Conservation (phyloP, 2,888 invertebrate species). For the Neuroscelio doddi region DNA sequence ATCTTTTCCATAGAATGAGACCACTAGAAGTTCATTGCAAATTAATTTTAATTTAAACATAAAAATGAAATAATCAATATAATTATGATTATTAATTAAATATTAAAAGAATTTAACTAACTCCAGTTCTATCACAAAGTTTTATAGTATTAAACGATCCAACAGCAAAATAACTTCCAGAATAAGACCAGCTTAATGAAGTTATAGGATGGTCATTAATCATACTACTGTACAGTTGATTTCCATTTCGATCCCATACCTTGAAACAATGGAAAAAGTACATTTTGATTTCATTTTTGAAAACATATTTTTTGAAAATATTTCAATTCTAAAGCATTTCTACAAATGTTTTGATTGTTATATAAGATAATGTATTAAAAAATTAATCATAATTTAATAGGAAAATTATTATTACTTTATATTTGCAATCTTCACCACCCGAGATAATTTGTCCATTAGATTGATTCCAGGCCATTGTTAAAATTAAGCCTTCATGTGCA, state of each 20-base stretch:
- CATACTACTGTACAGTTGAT: slow-evolving; percentile 88
- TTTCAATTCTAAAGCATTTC: too few species aligned
- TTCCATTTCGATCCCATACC: slow-evolving; percentile 95
- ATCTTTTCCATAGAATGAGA: slow-evolving; percentile 93
- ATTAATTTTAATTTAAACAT: slow-evolving; percentile 7
- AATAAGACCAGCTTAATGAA: slow-evolving; percentile 91
- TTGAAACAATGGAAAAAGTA: slow-evolving; percentile 59
- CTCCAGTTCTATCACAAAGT: slow-evolving; percentile 94
- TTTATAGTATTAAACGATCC: slow-evolving; percentile 94
- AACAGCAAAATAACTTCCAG: slow-evolving; percentile 92
- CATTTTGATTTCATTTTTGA: too few species aligned
- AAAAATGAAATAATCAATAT: too few species aligned
- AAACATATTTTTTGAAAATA: too few species aligned
- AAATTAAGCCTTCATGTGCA: slow-evolving; percentile 94
- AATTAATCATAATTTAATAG: not conserved
- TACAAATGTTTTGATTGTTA: too few species aligned
- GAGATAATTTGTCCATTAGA: slow-evolving; percentile 93
- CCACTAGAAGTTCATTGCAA: slow-evolving; percentile 79
- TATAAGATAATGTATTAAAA: too few species aligned
- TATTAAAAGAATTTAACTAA: slow-evolving; percentile 73
- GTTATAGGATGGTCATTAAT: slow-evolving; percentile 94
- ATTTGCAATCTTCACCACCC: slow-evolving; percentile 95
- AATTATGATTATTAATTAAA: too few species aligned
- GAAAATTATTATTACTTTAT: slow-evolving; percentile 77
- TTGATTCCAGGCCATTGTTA: slow-evolving; percentile 96